Percentiles rank a stretch among this genome's conserved stretches.
Evolutionary conservation across 2,113 vertebrate genomes (phyloP).

Genomic region (Zosterops hypoxanthus): DNA sequence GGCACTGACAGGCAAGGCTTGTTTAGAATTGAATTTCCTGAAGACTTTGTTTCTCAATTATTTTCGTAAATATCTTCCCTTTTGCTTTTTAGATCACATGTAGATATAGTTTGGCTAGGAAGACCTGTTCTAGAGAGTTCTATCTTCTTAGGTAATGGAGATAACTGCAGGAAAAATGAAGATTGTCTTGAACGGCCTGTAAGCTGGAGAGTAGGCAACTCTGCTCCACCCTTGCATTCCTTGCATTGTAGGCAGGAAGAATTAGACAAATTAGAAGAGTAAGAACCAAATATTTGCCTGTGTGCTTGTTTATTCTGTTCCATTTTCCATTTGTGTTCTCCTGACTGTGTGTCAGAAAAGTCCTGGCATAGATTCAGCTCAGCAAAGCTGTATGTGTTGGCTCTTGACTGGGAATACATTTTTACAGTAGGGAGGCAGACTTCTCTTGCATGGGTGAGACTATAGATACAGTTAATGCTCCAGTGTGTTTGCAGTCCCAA

Average conservation of each 20-base stretch:
- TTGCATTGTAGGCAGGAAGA: background rate
- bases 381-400: background rate
- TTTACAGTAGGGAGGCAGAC: background rate
- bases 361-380: background rate
- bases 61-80: background rate
- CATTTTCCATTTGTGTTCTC: background rate
- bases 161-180: background rate
- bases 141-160: background rate
- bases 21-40: background rate
- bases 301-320: slow-evolving; percentile 1
- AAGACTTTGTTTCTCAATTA: background rate
- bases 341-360: background rate
- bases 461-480: background rate
- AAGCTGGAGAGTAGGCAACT: background rate
- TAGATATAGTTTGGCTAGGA: background rate
- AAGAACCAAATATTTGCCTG: background rate
- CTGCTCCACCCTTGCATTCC: background rate
- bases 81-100: background rate
- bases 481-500: background rate
- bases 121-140: background rate
- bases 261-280: background rate
- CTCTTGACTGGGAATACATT: background rate
- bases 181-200: background rate
- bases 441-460: background rate
- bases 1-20: background rate